A percentile compares a stretch with the other conserved stretches of the same genome.
These are phyloP conservation scores for Hucho hucho DNA, from an alignment of 2,113 vertebrate genomes.

Conservation along the genomic window DNA sequence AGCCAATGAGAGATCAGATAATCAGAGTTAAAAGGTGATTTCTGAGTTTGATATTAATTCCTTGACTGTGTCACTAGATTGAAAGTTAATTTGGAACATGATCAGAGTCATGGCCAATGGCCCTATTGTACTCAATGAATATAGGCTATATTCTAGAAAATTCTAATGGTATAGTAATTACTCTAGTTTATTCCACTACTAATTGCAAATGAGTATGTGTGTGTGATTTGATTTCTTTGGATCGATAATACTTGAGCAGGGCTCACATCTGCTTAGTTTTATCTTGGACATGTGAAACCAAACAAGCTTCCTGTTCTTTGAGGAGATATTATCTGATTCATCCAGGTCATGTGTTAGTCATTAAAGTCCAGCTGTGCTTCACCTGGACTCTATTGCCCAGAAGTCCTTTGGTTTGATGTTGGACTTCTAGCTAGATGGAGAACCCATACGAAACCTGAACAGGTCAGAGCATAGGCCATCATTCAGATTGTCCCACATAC, in stretches of 20 bases:
- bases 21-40: conserved; percentile 89
- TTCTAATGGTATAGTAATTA: no score
- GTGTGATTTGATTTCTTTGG: not conserved
- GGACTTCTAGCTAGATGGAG: conserved; percentile 7
- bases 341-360: conserved; percentile 45
- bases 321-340: conserved; percentile 29
- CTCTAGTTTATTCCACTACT: no score
- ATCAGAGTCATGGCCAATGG: no score
- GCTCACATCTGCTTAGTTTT: not conserved
- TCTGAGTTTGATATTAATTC: not conserved
- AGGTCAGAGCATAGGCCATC: no score
- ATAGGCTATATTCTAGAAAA: no score
- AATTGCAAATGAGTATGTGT: not conserved
- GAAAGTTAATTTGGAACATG: no score
- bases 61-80: not conserved
- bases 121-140: no score
- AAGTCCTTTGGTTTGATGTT: not conserved
- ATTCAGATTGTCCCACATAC: not conserved
- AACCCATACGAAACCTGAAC: not conserved
- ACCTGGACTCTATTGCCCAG: not conserved
- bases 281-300: not conserved
- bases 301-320: not conserved
- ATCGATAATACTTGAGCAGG: not conserved
- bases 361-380: conserved; percentile 30
- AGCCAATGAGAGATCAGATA: conserved; percentile 92